Evolutionary conservation across 2,113 vertebrate genomes (phyloP), one percentile per base, ranked within the genome.

Genomic region (Myxocyprinus asiaticus): DNA sequence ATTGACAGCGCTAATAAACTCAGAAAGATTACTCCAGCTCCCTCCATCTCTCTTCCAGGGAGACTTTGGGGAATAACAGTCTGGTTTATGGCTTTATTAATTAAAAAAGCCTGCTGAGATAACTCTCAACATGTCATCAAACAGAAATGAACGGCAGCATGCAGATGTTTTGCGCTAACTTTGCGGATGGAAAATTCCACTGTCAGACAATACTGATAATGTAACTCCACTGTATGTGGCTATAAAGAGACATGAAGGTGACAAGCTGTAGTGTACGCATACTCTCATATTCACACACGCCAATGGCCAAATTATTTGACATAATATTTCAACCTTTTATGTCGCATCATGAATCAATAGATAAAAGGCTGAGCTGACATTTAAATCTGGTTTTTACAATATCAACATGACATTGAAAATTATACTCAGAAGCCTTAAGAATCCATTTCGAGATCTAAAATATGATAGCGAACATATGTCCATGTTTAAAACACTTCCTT

Each of bases 1-100:
- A 91, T 91, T 89, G 88, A 83, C 88, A 85, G 76, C 80, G 83
- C 89, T 90, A 90, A 92, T 93, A 91, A 92, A 92, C 68, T 82
- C 42, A 33, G 45, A 47, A 44, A 67, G 87, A 76, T 87, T 76
- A 3, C 72, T 62, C 72, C 47, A 1, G 47, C 74, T 51, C 84
- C 79, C 43, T 11, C 70, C 76, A 59, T 70, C 3, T 6, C 7
- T 14, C 61, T 43, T 66, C 55, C 43, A 2, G 22, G 76, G 86
- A 75, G 84, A 84, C 85, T 91, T 86, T 33, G 22, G 22, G 22
- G 22, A 33, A 33, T 33, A 77, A 76, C 5, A 45, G 85, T 83
- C 86, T 79, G 33, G 81, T 91, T 92, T 92, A 65, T 59, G 85
- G 74, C 77, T 84, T 88, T 85, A 88, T 88, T 90, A 92, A 90